phyloP scores from a whole-genome alignment of 2,888 invertebrate species.

The Nycteola revayana region DNA sequence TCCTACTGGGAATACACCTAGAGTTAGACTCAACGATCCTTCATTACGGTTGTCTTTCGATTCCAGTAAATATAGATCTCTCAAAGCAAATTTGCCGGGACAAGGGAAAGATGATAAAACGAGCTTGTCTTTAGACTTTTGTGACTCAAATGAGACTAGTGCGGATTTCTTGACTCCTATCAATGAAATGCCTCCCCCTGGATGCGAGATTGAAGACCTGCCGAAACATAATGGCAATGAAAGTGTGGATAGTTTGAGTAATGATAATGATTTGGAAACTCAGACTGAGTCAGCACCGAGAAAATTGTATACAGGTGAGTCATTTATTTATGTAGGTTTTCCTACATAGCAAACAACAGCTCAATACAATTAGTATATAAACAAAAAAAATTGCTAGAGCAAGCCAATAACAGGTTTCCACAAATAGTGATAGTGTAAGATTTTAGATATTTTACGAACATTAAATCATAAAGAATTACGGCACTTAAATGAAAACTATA shows the following conservation, averaged over 20 bases:
- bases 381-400: too few relatives aligned
- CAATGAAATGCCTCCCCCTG: constrained; percentile 76
- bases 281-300: constrained; percentile 73
- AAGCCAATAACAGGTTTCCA: too few relatives aligned
- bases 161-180: constrained; percentile 77
- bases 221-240: constrained; percentile 72
- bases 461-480: too few relatives aligned
- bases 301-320: constrained; percentile 59
- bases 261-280: constrained; percentile 70
- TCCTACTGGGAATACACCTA: constrained; percentile 62
- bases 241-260: constrained; percentile 68
- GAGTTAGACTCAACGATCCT: constrained; percentile 62
- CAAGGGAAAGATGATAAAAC: constrained; percentile 64
- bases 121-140: constrained; percentile 70
- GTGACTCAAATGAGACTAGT: constrained; percentile 77
- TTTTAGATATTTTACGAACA: too few relatives aligned
- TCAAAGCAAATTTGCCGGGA: constrained; percentile 53
- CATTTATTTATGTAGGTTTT: too few relatives aligned
- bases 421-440: too few relatives aligned
- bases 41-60: constrained; percentile 70
- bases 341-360: too few relatives aligned
- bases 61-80: constrained; percentile 64
- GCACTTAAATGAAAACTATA: too few relatives aligned
- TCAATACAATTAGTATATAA: too few relatives aligned
- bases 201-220: constrained; percentile 73